phyloP scores from a whole-genome alignment of 2,888 invertebrate genomes.

The Sepiola atlantica region DNA sequence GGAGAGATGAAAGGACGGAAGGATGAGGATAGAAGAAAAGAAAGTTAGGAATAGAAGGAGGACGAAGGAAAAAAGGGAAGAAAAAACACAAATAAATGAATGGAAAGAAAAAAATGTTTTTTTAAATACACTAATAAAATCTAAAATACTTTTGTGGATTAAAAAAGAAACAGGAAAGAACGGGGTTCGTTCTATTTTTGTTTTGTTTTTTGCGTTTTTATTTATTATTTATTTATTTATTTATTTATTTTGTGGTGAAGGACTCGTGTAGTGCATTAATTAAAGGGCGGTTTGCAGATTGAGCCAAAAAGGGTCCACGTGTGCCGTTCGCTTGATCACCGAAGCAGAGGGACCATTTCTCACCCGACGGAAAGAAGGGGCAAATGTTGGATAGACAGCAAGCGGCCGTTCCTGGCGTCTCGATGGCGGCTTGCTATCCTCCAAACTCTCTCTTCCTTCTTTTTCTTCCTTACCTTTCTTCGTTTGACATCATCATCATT shows the following conservation, averaged over 20 bases:
- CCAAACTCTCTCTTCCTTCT: background rate
- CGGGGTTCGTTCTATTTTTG: background rate
- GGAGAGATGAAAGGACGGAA: background rate
- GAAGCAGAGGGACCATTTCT: slow-evolving; percentile 12
- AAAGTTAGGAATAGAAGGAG: background rate
- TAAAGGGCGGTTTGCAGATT: background rate
- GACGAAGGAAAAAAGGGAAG: background rate
- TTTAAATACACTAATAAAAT: too few species aligned
- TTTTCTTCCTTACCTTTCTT: background rate
- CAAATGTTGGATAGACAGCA: background rate
- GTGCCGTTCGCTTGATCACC: background rate
- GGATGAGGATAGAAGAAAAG: background rate
- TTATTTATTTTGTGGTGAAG: background rate
- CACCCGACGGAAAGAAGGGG: background rate
- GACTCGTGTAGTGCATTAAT: slow-evolving; percentile 16
- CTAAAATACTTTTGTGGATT: too few species aligned
- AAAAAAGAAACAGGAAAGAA: background rate
- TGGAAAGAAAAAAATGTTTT: too few species aligned
- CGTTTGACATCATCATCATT: background rate
- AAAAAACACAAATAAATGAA: too few species aligned
- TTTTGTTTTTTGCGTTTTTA: too few species aligned
- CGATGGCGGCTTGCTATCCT: background rate
- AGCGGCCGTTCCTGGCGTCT: background rate
- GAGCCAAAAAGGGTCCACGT: background rate
- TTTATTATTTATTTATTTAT: too few species aligned